Evolutionary conservation across 2,888 invertebrate genomes (phyloP).

Genomic region (Cosmia trapezina): DNA sequence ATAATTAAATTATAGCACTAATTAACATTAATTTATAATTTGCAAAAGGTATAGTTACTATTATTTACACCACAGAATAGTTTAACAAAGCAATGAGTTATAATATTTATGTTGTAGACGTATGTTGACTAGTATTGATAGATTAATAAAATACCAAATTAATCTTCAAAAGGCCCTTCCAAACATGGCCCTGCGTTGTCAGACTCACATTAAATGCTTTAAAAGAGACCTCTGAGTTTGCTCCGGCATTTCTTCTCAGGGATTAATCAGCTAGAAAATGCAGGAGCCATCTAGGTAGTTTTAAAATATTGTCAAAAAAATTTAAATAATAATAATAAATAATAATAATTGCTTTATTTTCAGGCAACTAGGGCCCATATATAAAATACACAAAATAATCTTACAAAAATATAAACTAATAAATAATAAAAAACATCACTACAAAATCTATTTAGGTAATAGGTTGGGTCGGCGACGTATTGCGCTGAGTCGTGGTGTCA

Average conservation of each 20-base stretch:
- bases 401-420: no score
- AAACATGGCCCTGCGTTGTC: not conserved
- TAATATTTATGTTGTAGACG: not conserved
- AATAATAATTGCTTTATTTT: no score
- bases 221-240: not conserved
- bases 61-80: not conserved
- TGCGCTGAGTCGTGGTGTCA: no score
- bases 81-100: not conserved
- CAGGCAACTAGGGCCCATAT: no score
- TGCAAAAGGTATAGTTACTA: not conserved
- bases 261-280: no score
- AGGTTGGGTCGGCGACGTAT: no score
- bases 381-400: no score
- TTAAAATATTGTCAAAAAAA: not conserved
- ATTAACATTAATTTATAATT: not conserved
- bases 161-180: not conserved
- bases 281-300: not conserved
- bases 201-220: no score
- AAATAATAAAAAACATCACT: no score
- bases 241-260: not conserved
- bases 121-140: not conserved
- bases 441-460: no score
- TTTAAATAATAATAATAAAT: not conserved
- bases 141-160: not conserved
- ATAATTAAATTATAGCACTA: not conserved